Evolutionary conservation across 1,140 invertebrate genomes (phyloP), one percentile per base, ranked within the genome.

Genomic region (Panagrolaimus sp.): DNA sequence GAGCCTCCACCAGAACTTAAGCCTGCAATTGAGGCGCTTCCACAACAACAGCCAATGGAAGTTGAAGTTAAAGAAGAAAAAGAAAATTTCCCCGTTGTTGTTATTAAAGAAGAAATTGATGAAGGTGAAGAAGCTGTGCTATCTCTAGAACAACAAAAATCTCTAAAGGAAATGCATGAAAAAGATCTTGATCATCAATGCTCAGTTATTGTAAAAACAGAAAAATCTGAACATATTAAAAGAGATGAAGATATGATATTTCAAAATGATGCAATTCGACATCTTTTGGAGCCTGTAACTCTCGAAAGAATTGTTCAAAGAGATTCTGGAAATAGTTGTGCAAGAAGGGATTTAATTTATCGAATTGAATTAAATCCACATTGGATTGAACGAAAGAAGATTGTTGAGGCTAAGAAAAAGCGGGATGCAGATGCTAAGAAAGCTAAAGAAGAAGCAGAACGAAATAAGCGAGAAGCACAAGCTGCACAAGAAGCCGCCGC

Each of bases 21-120:
- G 20, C 51, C 51, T 20, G 51, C 11, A 25, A 27, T 27, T 57
- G 51, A 38, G 7, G 4, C 20, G n/a, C 11, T 57, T 13, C 51
- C 16, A 38, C 31, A 38, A 38, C 51, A 1, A 38, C 31, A 38
- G 7, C 14, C 51, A 20, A 20, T 57, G 51, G 27, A 57, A 57
- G 51, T 57, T 27, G 51, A 57, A 57, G n/a, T 25, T 9, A 57
- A 57, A 13, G 51, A 57, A 25, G 51, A 57, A 57, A 57, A 57
- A 27, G 51, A 57, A 8, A 57, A 57, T 27, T 20, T 57, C 27
- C 20, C 9, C 11, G 27, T 25, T 3, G 27, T 57, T 13, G 51
- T 25, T 27, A 20, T 57, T 27, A 57, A 57, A 57, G 51, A 57
- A 23, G 51, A 57, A 57, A 57, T 57, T 27, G 27, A 57, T n/a